phyloP scores from a whole-genome alignment of 2,797 vertebrate genomes.

The Rhodeus uyekii region DNA sequence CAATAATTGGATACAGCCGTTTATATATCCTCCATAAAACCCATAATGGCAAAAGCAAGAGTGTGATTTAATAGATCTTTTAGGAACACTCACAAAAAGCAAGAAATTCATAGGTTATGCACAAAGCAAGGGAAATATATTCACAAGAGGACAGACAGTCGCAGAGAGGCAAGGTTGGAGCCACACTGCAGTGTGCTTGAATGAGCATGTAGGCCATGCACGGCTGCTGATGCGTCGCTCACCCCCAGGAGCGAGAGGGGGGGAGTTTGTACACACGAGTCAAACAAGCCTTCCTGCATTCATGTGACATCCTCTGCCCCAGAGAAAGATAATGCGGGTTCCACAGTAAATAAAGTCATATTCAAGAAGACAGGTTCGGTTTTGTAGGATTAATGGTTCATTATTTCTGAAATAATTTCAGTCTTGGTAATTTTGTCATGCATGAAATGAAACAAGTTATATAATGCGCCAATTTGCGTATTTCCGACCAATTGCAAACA shows the following conservation, averaged over 20 bases:
- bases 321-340: slow-evolving; percentile 53
- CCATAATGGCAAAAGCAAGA: not conserved
- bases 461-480: not conserved
- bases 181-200: slow-evolving; percentile 73
- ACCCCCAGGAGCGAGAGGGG: slow-evolving; percentile 73
- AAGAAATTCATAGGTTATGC: not conserved
- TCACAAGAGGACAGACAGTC: slow-evolving; percentile 67
- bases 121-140: slow-evolving; percentile 58
- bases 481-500: not conserved
- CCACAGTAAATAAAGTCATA: slow-evolving; percentile 30
- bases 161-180: slow-evolving; percentile 65
- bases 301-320: slow-evolving; percentile 66
- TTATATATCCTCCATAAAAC: not conserved
- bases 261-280: slow-evolving; percentile 43
- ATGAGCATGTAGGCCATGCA: slow-evolving; percentile 80
- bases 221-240: slow-evolving; percentile 67
- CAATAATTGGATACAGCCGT: not conserved
- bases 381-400: slow-evolving; percentile 33
- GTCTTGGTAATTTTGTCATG: slow-evolving; percentile 1
- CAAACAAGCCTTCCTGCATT: slow-evolving; percentile 68
- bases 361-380: slow-evolving; percentile 29
- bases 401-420: slow-evolving; percentile 28
- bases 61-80: not conserved
- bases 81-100: slow-evolving; percentile 6
- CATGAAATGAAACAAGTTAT: slow-evolving; percentile 16